Conservation (phyloP, 2,797 vertebrate species). For the Lutjanus argentimaculatus region DNA sequence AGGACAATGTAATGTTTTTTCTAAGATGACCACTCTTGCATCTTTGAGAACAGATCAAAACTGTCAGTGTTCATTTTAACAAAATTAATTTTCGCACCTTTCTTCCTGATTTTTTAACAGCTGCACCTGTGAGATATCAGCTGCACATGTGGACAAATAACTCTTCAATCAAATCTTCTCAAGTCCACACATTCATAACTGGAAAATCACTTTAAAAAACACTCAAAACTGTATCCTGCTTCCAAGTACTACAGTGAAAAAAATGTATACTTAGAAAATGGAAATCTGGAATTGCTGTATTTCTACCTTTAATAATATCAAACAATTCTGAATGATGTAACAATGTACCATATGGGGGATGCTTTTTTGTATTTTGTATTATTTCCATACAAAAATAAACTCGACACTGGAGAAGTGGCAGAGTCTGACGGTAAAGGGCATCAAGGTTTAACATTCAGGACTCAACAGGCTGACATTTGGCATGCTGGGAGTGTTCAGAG, state of each 20-base stretch:
- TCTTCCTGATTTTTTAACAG: not conserved
- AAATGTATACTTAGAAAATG: too few relatives aligned
- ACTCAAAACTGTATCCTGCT: not conserved
- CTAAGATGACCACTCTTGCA: not conserved
- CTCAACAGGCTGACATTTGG: slow-evolving; percentile 25
- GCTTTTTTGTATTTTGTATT: too few relatives aligned
- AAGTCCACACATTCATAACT: not conserved
- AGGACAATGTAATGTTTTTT: not conserved
- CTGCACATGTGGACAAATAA: not conserved
- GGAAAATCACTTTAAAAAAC: not conserved
- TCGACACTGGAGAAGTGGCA: not conserved
- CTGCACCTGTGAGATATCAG: not conserved
- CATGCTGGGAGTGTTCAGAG: slow-evolving; percentile 13
- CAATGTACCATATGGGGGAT: too few relatives aligned
- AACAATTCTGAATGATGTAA: too few relatives aligned
- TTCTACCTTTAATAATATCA: too few relatives aligned
- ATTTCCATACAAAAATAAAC: not conserved
- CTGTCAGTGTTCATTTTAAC: not conserved
- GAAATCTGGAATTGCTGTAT: too few relatives aligned
- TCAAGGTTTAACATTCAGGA: slow-evolving; percentile 19
- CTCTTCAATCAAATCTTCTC: not conserved
- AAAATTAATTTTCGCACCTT: not conserved
- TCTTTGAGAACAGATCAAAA: not conserved
- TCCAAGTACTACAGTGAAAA: too few relatives aligned
- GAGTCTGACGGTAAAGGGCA: not conserved